Base-by-base conservation (phyloP, 2,797 vertebrate species). In the Trachurus trachurus region DNA sequence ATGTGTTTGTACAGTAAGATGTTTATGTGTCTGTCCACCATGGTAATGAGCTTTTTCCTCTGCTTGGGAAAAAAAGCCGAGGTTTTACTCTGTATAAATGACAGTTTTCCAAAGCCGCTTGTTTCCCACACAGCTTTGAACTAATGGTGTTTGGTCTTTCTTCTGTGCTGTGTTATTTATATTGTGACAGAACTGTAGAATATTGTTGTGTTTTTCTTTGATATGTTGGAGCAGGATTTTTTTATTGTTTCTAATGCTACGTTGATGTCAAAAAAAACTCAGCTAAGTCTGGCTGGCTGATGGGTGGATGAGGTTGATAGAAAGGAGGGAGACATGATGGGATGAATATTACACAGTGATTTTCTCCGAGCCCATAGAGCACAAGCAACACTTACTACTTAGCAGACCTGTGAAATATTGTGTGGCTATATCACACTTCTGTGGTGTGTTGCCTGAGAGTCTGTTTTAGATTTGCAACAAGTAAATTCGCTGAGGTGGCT, bases 1-100 rank as follows among this genome's bases (percentile, higher is more conserved):
- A 44, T 70, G 15, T 44, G 50, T 75, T 61, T 62, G 15, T 17
- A 49, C 69, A 62, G 66, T 57, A 40, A 60, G 66, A 66, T 78
- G 56, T 69, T 79, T 76, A 66, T 66, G 52, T n/a, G 65, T 68
- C n/a, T 66, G 58, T 37, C 50, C 44, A 9, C 60, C 40, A 58
- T 26, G 42, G 17, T 76, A 76, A 61, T 54, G 64, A 66, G 52
- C 50, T 17, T 76, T 71, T 73, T 42, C 40, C 56, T 42, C 31
- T 10, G 5, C 29, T 47, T 76, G 47, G 16, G 5, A 26, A 83
- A 87, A 77, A 74, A 63, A 42, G 11, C 52, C 37, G 21, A 66
- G n/a, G 15, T 31, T 65, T 63, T 42, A 44, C 40, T 34, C 65
- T 66, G 22, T 54, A 5, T 26, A 15, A 58, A 49, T 63, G 53